These are phyloP conservation scores for Yoshiicerus persimilis DNA, from an alignment of 1,140 invertebrate genomes.

Conservation along the genomic window DNA sequence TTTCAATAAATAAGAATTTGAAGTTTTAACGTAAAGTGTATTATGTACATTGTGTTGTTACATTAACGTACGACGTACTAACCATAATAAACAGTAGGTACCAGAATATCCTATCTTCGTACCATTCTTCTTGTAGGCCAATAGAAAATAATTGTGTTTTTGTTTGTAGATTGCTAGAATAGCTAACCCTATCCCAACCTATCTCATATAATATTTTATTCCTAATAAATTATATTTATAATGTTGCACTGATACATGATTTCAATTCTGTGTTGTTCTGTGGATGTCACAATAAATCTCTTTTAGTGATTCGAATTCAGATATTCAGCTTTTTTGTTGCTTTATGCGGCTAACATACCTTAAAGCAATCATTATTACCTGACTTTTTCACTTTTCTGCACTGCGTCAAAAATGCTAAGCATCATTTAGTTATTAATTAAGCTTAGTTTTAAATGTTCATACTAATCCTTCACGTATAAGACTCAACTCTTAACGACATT, in stretches of 20 bases:
- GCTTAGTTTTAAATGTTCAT: too few species aligned
- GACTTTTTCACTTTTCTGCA: too few species aligned
- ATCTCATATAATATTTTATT: not conserved
- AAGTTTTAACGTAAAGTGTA: not conserved
- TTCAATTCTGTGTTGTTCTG: not conserved
- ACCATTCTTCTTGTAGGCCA: not conserved
- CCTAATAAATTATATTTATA: not conserved
- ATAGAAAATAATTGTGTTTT: not conserved
- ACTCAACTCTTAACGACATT: too few species aligned
- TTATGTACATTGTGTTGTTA: not conserved
- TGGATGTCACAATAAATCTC: not conserved
- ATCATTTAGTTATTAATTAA: too few species aligned
- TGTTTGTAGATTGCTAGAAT: not conserved
- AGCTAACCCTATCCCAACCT: not conserved
- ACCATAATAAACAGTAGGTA: not conserved
- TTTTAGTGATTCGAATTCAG: not conserved
- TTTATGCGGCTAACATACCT: not conserved
- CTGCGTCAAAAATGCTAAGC: too few species aligned
- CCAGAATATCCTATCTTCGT: not conserved
- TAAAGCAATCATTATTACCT: too few species aligned
- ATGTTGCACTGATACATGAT: not conserved
- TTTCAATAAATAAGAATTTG: not conserved
- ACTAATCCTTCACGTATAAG: too few species aligned
- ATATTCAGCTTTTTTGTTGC: not conserved
- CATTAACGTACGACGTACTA: not conserved